Conservation (phyloP, 35 echinoderm and acorn worm species). For the Patiria miniata region DNA sequence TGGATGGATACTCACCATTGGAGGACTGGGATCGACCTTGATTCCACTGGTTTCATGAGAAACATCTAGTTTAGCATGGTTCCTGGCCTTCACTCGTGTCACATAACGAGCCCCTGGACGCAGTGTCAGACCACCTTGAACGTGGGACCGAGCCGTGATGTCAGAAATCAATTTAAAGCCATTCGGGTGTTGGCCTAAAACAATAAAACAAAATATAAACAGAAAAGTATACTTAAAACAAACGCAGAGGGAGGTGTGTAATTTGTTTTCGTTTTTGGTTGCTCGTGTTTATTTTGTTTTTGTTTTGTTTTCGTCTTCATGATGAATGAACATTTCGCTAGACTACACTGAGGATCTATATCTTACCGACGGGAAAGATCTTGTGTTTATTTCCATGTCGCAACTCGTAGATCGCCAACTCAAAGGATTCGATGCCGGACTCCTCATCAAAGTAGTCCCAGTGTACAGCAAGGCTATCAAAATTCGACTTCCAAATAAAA, state of each 20-base stretch:
- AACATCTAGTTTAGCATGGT: slow-evolving; percentile 23
- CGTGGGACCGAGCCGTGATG: neutral
- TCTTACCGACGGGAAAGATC: slow-evolving; percentile 26
- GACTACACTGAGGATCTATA: neutral
- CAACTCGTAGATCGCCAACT: slow-evolving; percentile 40
- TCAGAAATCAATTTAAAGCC: neutral
- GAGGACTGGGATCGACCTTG: slow-evolving; percentile 34
- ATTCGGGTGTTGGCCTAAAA: neutral
- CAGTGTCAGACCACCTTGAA: slow-evolving; percentile 3
- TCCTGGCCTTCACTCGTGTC: slow-evolving; percentile 13
- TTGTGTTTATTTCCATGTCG: slow-evolving; percentile 33
- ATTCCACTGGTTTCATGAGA: slow-evolving; percentile 49
- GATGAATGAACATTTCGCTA: neutral
- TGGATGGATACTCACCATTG: slow-evolving; percentile 1
- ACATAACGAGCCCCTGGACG: neutral
- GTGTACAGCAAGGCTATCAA: slow-evolving; percentile 13
- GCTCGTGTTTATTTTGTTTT: too few relatives aligned
- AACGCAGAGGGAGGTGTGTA: too few relatives aligned
- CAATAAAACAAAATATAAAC: neutral
- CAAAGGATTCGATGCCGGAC: slow-evolving; percentile 19
- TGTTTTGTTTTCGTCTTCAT: too few relatives aligned
- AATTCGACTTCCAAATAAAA: neutral
- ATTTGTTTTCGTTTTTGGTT: too few relatives aligned
- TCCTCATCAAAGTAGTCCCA: slow-evolving; percentile 40
- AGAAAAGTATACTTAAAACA: too few relatives aligned